Evolutionary conservation across 2,113 vertebrate species (phyloP).

Genomic region (Todiramphus chloris): DNA sequence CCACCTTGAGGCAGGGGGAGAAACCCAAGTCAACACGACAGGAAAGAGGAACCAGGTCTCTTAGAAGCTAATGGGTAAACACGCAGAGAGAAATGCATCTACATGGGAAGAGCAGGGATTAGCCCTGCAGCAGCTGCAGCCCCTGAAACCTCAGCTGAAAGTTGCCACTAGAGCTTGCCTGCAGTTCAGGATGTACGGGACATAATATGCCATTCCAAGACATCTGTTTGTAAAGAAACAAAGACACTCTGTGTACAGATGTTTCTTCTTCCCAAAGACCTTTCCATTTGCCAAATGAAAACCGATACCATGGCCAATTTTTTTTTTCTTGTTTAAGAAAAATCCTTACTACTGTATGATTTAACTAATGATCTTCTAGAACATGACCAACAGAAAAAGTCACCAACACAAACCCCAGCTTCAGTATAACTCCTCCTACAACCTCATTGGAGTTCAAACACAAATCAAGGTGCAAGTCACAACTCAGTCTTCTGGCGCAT

Average conservation of each 20-base stretch:
- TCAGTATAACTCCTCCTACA: not conserved
- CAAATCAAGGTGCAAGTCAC: not conserved
- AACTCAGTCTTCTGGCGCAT: not conserved
- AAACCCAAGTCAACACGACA: accelerated
- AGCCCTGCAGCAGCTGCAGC: not conserved
- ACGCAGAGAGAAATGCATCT: not conserved
- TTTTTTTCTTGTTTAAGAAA: not conserved
- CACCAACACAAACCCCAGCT: not conserved
- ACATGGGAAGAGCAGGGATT: not conserved
- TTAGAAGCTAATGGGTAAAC: not conserved
- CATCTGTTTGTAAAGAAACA: constrained; percentile 78
- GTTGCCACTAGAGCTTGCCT: not conserved
- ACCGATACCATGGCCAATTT: not conserved
- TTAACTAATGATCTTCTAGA: constrained; percentile 13
- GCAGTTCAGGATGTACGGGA: constrained; percentile 50
- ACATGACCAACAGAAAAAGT: not conserved
- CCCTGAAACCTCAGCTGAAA: not conserved
- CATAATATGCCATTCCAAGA: constrained; percentile 69
- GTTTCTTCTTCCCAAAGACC: constrained; percentile 63
- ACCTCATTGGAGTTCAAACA: not conserved
- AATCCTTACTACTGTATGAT: not conserved
- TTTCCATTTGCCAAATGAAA: constrained; percentile 66
- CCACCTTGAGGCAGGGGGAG: not conserved
- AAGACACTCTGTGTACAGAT: constrained; percentile 77
- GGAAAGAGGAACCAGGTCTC: not conserved